Conservation (phyloP, 2,797 vertebrate genomes). For the Heteromormyrus szaboi region DNA sequence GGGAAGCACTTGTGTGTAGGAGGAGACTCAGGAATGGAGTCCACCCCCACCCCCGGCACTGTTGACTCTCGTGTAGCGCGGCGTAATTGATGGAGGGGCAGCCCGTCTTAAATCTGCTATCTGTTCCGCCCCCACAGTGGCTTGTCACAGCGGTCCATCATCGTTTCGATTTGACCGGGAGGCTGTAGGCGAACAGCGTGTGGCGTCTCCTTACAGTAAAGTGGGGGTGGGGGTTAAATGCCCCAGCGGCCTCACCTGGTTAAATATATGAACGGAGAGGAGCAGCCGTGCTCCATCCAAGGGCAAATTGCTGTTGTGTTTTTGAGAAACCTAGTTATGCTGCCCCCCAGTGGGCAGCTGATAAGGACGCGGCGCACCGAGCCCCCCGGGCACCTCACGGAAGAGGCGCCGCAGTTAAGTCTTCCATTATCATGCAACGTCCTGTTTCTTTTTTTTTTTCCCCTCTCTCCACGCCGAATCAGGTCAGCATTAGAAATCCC, state of each 20-base stretch:
- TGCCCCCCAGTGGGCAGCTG: neutral
- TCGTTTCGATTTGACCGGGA: neutral
- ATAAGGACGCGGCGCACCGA: neutral
- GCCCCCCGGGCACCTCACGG: neutral
- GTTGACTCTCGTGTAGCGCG: neutral
- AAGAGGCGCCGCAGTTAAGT: neutral
- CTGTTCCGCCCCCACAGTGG: neutral
- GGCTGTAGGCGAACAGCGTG: neutral
- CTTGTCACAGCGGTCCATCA: neutral
- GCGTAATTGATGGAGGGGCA: neutral
- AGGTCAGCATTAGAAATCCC: slow-evolving; percentile 1
- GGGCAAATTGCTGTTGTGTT: neutral
- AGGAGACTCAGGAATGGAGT: neutral
- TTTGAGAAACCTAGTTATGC: neutral
- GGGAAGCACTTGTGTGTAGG: neutral
- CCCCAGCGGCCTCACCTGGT: neutral
- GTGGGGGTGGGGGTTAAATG: neutral
- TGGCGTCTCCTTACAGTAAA: neutral
- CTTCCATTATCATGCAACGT: neutral
- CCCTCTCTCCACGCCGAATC: neutral
- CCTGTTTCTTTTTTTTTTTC: neutral
- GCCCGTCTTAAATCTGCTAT: neutral
- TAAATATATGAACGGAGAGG: neutral
- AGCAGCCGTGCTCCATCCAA: neutral
- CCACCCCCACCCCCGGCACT: neutral